These are phyloP conservation scores for Otolemur garnettii DNA, from an alignment of 2,113 vertebrate species.

Conservation along the genomic window DNA sequence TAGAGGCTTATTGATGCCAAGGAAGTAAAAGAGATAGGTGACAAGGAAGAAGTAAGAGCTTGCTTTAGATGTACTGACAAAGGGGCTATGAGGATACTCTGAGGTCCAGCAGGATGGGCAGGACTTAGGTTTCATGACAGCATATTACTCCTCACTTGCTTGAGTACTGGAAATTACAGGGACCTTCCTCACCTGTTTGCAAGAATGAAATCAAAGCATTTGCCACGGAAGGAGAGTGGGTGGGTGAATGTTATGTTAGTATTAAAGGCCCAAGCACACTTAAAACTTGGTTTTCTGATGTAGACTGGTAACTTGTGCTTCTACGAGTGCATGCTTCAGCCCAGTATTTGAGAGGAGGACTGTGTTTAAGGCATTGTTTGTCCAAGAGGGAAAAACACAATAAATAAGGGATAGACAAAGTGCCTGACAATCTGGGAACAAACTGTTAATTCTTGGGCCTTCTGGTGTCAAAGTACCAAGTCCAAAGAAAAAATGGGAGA, in stretches of 20 bases:
- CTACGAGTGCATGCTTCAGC: fast-evolving
- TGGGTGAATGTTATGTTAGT: fast-evolving
- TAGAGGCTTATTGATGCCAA: neutral
- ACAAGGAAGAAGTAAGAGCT: neutral
- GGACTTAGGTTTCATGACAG: neutral
- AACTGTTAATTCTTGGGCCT: neutral
- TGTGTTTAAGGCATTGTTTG: neutral
- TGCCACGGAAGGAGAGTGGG: neutral
- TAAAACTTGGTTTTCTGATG: neutral
- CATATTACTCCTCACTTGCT: neutral
- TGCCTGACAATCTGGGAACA: no score
- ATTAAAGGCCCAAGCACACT: no score
- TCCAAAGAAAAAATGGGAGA: neutral
- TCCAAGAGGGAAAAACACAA: neutral
- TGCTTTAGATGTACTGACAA: neutral
- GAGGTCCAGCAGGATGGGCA: neutral
- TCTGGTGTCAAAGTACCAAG: neutral
- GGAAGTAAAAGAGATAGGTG: neutral
- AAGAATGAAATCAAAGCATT: neutral
- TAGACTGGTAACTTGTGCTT: neutral
- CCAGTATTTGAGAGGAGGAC: neutral
- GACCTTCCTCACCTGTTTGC: neutral
- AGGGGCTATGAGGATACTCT: neutral
- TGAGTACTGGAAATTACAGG: neutral
- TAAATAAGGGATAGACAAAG: no score